Evolutionary conservation across 1,140 invertebrate genomes (phyloP).

Genomic region (Euura saliciscinereae): DNA sequence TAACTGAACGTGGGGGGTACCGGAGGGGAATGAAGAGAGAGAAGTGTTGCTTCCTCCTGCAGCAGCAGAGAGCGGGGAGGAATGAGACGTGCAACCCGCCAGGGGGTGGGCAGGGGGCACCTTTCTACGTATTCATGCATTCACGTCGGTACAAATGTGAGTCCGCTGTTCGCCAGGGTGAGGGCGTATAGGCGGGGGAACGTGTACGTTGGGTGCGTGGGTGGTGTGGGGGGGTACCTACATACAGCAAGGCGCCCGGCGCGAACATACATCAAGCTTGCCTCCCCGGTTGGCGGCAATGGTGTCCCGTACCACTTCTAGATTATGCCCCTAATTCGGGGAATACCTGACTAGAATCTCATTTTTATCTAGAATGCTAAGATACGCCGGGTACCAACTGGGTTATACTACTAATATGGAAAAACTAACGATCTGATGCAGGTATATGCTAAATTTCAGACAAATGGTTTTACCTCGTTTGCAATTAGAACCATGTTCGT

Average conservation of each 20-base stretch:
- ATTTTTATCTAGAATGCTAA: not conserved
- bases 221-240: not conserved
- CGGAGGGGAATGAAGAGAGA: not conserved
- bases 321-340: conserved; percentile 10
- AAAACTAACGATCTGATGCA: no score
- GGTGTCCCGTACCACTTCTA: conserved; percentile 9
- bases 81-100: conserved; percentile 28
- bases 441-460: no score
- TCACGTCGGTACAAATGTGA: conserved; percentile 24
- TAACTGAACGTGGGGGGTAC: not conserved
- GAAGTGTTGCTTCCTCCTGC: not conserved
- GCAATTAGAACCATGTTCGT: no score
- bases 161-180: conserved; percentile 13
- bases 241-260: not conserved
- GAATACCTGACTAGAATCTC: conserved; percentile 8
- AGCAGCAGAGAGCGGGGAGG: conserved; percentile 18
- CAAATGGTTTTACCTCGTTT: no score
- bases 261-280: conserved; percentile 6
- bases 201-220: not conserved
- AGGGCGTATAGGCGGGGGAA: not conserved
- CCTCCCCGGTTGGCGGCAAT: not conserved
- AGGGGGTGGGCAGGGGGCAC: conserved; percentile 9
- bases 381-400: no score
- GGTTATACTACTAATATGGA: no score
- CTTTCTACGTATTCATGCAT: conserved; percentile 17